These are phyloP conservation scores for Leptonema lineaticorne DNA, from an alignment of 1,140 invertebrate genomes.

Conservation along the genomic window DNA sequence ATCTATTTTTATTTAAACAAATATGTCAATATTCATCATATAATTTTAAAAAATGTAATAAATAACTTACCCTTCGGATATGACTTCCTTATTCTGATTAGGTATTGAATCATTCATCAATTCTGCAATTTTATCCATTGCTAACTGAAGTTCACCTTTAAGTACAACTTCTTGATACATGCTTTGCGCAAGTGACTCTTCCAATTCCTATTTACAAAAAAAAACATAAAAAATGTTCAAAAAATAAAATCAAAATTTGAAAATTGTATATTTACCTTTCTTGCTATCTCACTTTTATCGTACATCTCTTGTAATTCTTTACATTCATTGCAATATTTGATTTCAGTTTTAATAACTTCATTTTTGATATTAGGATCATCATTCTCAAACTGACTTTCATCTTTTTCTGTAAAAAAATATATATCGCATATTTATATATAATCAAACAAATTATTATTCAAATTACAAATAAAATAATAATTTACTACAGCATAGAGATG, in stretches of 20 bases:
- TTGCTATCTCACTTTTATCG: slow-evolving; percentile 20
- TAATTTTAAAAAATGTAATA: not conserved
- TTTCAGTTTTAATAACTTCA: not conserved
- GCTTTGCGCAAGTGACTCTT: slow-evolving; percentile 58
- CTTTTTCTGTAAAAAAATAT: not conserved
- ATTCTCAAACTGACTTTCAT: not conserved
- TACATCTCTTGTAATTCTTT: slow-evolving; percentile 9
- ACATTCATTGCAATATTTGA: not conserved
- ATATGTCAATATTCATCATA: not conserved
- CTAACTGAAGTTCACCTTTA: slow-evolving; percentile 55
- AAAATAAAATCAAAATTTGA: not conserved
- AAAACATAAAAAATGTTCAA: not conserved
- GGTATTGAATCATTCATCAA: slow-evolving; percentile 52
- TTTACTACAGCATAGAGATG: not conserved
- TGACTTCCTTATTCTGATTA: slow-evolving; percentile 54
- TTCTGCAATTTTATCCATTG: slow-evolving; percentile 61
- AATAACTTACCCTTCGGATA: slow-evolving; percentile 61
- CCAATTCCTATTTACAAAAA: slow-evolving; percentile 51
- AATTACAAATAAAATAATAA: not conserved
- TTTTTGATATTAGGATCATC: not conserved
- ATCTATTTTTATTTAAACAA: slow-evolving; percentile 2
- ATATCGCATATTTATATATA: not conserved
- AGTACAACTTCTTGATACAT: slow-evolving; percentile 58
- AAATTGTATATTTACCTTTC: slow-evolving; percentile 18
- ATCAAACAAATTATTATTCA: not conserved